phyloP scores from a whole-genome alignment of 1,140 invertebrate species.

The Aphaenogaster rudis region DNA sequence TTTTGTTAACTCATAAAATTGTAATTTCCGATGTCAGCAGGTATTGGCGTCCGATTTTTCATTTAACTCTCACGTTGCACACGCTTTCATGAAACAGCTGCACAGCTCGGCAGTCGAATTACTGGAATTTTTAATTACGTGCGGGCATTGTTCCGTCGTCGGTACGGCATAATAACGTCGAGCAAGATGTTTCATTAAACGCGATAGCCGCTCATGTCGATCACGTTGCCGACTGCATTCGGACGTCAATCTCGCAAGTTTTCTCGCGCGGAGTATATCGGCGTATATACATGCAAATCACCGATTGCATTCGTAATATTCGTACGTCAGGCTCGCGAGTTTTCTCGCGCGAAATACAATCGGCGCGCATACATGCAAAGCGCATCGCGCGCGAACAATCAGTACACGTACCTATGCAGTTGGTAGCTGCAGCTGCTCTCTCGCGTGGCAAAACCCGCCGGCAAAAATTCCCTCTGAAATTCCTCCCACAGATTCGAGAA shows the following conservation, averaged over 20 bases:
- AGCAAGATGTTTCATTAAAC: not conserved
- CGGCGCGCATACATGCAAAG: not conserved
- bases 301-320: no score
- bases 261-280: not conserved
- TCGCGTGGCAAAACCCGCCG: not conserved
- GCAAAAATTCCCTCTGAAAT: slow-evolving; percentile 30
- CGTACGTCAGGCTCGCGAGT: not conserved
- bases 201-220: not conserved
- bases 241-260: slow-evolving; percentile 8
- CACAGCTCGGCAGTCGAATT: not conserved
- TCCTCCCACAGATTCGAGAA: not conserved
- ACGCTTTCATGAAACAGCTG: not conserved
- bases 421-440: not conserved
- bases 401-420: not conserved
- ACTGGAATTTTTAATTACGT: slow-evolving; percentile 27
- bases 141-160: not conserved
- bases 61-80: not conserved
- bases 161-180: not conserved
- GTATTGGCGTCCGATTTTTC: not conserved
- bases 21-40: not conserved
- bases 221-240: not conserved
- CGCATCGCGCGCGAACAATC: not conserved
- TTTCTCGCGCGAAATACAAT: not conserved
- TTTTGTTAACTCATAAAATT: slow-evolving; percentile 22
- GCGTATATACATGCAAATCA: not conserved